Percentiles rank a stretch among this genome's conserved stretches.
These are phyloP conservation scores for Indri indri DNA, from an alignment of 2,113 vertebrate genomes.

Conservation along the genomic window DNA sequence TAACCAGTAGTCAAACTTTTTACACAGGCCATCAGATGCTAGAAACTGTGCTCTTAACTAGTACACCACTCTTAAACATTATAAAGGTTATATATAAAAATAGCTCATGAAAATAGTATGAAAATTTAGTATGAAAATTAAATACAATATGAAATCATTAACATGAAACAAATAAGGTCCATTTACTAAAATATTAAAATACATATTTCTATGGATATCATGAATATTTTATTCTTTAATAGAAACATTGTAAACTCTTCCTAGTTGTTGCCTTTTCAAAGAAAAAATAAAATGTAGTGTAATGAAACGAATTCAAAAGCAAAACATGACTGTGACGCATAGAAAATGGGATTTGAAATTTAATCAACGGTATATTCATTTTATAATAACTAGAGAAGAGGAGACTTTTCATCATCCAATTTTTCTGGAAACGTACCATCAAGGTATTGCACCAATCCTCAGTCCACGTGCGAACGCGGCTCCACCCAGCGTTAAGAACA, in stretches of 20 bases:
- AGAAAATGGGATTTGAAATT: not conserved
- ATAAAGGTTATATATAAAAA: not conserved
- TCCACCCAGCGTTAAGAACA: slow-evolving; percentile 92
- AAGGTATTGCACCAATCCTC: slow-evolving; percentile 95
- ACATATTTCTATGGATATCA: not conserved
- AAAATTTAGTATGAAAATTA: not conserved
- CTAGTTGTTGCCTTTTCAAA: not conserved
- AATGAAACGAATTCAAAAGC: slow-evolving; percentile 24
- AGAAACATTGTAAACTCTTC: not conserved
- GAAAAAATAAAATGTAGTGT: not conserved
- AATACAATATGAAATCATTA: not conserved
- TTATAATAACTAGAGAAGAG: not conserved
- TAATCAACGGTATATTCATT: not conserved
- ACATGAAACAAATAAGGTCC: not conserved
- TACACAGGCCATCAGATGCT: not conserved
- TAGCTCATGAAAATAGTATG: too few species aligned
- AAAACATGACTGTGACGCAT: not conserved
- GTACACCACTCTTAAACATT: not conserved
- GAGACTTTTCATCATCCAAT: rapidly evolving
- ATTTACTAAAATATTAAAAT: not conserved
- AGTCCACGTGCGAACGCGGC: slow-evolving; percentile 90
- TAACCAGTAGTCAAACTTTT: not conserved
- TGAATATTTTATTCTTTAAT: not conserved
- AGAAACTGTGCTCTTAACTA: not conserved
- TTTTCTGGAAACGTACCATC: slow-evolving; percentile 83